Conservation (phyloP, 2,888 invertebrate genomes). For the Drosophila formosana region DNA sequence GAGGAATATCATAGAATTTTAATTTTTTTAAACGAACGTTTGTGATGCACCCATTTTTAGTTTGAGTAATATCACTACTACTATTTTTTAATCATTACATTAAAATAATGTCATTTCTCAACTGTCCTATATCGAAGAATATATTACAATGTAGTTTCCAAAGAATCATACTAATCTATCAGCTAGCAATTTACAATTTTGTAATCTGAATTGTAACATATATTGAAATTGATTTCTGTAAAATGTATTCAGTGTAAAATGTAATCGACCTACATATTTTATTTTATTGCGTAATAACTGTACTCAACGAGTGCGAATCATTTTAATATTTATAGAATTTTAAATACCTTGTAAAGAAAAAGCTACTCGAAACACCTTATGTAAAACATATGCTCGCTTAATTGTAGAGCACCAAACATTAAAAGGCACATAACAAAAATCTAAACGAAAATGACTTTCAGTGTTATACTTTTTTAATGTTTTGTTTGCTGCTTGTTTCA, state of each 20-base stretch:
- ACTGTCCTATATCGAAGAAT: too few species aligned
- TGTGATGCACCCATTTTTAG: too few species aligned
- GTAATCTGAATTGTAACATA: too few species aligned
- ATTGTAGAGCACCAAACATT: neutral
- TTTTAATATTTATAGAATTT: neutral
- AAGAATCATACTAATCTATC: too few species aligned
- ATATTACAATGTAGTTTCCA: too few species aligned
- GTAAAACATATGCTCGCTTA: slow-evolving; percentile 8
- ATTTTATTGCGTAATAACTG: neutral
- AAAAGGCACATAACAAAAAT: slow-evolving; percentile 14
- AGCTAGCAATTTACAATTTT: too few species aligned
- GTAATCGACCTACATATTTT: neutral
- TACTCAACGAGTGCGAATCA: neutral
- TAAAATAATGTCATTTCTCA: too few species aligned
- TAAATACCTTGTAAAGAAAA: neutral
- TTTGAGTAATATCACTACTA: too few species aligned
- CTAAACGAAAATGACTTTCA: slow-evolving; percentile 36
- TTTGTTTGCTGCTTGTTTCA: slow-evolving; percentile 24
- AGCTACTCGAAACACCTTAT: neutral
- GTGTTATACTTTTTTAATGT: slow-evolving; percentile 9
- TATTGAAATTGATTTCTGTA: too few species aligned
- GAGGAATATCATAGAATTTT: too few species aligned
- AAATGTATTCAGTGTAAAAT: neutral
- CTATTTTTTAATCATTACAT: too few species aligned
- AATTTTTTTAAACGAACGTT: too few species aligned